Evolutionary conservation across 2,113 vertebrate genomes (phyloP), one percentile per base, ranked within the genome.

Genomic region (Psittacus erithacus): DNA sequence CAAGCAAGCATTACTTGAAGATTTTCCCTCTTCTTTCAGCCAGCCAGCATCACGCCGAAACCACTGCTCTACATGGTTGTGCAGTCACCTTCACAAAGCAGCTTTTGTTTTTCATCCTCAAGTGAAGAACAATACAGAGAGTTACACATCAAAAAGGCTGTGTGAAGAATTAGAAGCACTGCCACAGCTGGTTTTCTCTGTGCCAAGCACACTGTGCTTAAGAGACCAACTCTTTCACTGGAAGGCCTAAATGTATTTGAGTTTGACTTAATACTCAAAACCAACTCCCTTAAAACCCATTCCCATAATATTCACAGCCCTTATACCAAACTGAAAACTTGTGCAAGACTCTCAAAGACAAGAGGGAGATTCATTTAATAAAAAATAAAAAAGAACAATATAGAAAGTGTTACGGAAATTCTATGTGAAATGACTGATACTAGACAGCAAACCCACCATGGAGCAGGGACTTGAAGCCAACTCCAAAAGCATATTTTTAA

Each of bases 1-100:
- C 82, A 85, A 85, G 69, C 92, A 95, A 92, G 89, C 87, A 53
- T 93, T 80, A 86, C 92, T 95, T 82, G 86, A 92, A 82, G 86
- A 86, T 86, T 92, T 93, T 87, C 43, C 88, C 27, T 84, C 82
- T 81, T 71, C 9, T 0, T 1, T 46, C 13, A 93, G 88, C 62
- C 79, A 67, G 80, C 68, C 79, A 92, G 53, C 69, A 85, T 59
- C 75, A 33, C 3, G 29, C 64, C 70, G 49, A 69, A 92, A 68
- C 28, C 70, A 23, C 38, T 39, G 28, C 43, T 82, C 44, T 75
- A 5, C 3, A 3, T 20, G 35, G 73, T 6, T 41, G 39, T 43
- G 38, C 60, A 82, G 70, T 91, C 77, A 84, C 84, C 86, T 87
- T 87, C 81, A 76, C 15, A 6, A 78, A 80, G 68, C 81, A 73